Evolutionary conservation across 2,797 vertebrate genomes (phyloP), one percentile per base, ranked within the genome.

Genomic region (Takifugu ocellatus): DNA sequence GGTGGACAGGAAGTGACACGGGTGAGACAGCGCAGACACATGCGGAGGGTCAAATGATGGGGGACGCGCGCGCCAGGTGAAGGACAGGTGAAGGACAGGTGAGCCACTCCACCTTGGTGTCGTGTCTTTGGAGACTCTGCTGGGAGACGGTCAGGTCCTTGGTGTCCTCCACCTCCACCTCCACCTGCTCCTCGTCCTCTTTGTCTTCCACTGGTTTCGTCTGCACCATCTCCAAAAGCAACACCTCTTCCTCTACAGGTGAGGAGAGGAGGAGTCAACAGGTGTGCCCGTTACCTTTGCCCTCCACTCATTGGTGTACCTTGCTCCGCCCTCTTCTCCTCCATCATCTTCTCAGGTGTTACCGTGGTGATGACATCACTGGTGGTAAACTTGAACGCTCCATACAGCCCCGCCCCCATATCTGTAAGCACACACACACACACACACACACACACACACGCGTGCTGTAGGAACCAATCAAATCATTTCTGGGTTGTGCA

Each of bases 321-420:
- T 70, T 29, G 51, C 56, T 87, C 75, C 0, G 62, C 80, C 24
- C 53, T 89, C 68, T 91, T 93, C 74, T 96, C 94, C 66, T 96
- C 94, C 0, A 79, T 87, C 70, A 91, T 94, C 72, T 92, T 95
- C 86, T 97, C 95, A 0, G 95, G 94, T 2, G 94, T 96, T 75
- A 94, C 91, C n/a, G 90, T 93, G 84, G 93, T 92, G 86, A 97
- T 95, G 90, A 97, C 91, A 87, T 99, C 96, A 87, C 94, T 95
- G 81, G 93, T 87, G 59, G 94, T 93, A 89, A 90, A 92, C 82
- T 95, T 97, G 67, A 93, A 93, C 33, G 93, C 92, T 63, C 90
- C 84, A 59, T 97, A 97, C 79, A 96, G 91, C 71, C 93, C 95
- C 29, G 93, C 91, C 68, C 94, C 93, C 93, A 97, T 95, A 89